Base-by-base conservation (phyloP, 2,888 invertebrate species). In the Pristionchus fissidentatus region DNA sequence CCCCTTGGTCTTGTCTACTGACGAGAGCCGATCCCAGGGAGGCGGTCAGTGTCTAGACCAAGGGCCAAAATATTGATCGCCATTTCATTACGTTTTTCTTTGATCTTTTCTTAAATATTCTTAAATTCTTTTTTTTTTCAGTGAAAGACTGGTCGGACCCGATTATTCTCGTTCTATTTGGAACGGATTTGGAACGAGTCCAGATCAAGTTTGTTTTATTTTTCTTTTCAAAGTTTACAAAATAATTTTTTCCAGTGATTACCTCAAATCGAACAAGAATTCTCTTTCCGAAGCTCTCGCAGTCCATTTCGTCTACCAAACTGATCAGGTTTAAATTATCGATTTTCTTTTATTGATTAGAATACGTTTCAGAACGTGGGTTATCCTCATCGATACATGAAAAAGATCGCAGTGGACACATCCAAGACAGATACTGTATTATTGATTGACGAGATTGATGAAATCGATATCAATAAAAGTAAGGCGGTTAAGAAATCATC, bases 271-370 rank as follows among this genome's bases (percentile, higher is more conserved):
- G 41, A 10, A 66, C 19, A 66, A 66, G n/a, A 38, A 41, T 8
- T 38, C 35, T 35, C 19, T 66, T 38, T 38, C 66, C 22, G 10
- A 35, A 3, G 38, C 35, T 38, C 7, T 66, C 3, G 66, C 10
- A 38, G 15, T 66, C 19, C 66, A 66, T 66, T 66, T 66, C 32
- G 66, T 66, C 22, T 66, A 66, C 32, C 66, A 66, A n/a, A 66
- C 66, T 1, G 66, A 66, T 38, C 66, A 38, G 38, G 66, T 66
- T 35, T 22, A 38, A n/a, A 19, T n/a, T n/a, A n/a, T n/a, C n/a
- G n/a, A 57, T 3, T 3, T 15, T 57, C 57, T 26, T 22, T 8
- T 22, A 57, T 1, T 29, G 22, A 57, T 22, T 38, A 7, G 35
- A 15, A 13, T 38, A 1, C 0, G 10, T 38, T 41, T 38, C n/a